Percentiles rank a stretch among this genome's conserved stretches.
Conservation (phyloP, 2,888 invertebrate species). For the Eudasyphora cyanicolor region DNA sequence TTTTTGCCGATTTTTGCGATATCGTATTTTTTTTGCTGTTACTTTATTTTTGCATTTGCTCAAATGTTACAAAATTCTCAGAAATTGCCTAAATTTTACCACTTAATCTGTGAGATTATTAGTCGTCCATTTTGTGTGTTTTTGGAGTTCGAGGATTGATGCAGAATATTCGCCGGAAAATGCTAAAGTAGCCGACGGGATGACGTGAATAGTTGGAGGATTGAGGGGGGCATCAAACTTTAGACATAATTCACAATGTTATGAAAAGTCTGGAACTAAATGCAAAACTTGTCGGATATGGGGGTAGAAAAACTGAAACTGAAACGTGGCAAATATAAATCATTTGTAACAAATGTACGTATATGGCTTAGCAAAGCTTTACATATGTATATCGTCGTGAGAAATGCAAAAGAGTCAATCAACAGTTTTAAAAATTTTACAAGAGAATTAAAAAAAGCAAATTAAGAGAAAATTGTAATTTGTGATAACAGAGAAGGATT, state of each 20-base stretch:
- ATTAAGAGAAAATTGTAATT: too few species aligned
- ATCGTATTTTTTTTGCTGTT: neutral
- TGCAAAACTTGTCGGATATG: neutral
- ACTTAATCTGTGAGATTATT: conserved; percentile 56
- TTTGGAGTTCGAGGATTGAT: neutral
- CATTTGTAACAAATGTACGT: neutral
- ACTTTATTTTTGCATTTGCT: conserved; percentile 7
- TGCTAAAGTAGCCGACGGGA: neutral
- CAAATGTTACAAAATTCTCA: conserved; percentile 25
- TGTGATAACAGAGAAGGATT: too few species aligned
- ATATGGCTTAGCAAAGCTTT: too few species aligned
- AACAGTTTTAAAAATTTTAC: too few species aligned
- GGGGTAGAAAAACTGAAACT: neutral
- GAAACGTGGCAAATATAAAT: conserved; percentile 49
- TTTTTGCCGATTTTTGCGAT: neutral
- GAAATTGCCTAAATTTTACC: conserved; percentile 56
- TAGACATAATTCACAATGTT: conserved; percentile 57
- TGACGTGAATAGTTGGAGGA: neutral
- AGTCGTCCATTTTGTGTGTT: neutral
- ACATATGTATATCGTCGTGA: too few species aligned
- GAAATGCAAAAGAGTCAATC: too few species aligned
- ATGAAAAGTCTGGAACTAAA: conserved; percentile 17
- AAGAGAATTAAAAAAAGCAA: too few species aligned
- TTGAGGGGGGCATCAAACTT: conserved; percentile 49
- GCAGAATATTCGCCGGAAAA: neutral